phyloP scores from a whole-genome alignment of 1,140 invertebrate genomes.

The Drosophila nebulosa region DNA sequence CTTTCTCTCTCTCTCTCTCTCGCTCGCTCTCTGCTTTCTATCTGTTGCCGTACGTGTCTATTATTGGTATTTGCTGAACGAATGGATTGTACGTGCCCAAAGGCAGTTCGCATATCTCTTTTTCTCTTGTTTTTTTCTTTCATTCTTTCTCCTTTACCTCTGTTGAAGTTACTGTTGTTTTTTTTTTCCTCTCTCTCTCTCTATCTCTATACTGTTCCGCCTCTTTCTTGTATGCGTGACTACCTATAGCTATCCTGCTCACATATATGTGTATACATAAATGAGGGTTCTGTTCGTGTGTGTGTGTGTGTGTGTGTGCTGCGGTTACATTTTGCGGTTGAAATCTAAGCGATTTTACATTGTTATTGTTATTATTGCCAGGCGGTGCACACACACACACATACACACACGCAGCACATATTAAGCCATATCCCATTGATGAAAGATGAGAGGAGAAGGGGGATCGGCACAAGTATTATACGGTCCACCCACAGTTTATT shows the following conservation, averaged over 20 bases:
- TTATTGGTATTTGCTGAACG: constrained; percentile 79
- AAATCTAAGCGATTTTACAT: constrained; percentile 79
- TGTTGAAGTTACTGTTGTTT: not conserved
- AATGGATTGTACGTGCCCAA: constrained; percentile 75
- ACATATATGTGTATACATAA: not conserved
- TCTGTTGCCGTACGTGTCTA: constrained; percentile 65
- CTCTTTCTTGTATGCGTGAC: constrained; percentile 50
- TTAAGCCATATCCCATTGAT: not conserved
- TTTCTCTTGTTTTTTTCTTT: constrained; percentile 16
- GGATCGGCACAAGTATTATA: not conserved
- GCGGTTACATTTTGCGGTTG: constrained; percentile 63
- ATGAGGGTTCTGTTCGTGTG: not conserved
- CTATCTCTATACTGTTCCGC: constrained; percentile 42
- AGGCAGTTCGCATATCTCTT: constrained; percentile 73
- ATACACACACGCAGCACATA: not conserved
- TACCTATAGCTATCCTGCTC: not conserved
- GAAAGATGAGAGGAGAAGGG: not conserved
- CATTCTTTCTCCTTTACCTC: not conserved
- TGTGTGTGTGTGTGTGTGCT: not conserved
- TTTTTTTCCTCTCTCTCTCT: not conserved
- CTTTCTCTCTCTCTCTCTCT: not conserved
- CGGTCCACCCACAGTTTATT: constrained; percentile 37
- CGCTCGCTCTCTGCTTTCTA: constrained; percentile 4
- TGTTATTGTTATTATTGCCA: constrained; percentile 75
- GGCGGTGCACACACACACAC: constrained; percentile 10